Conservation (phyloP, 1,140 invertebrate genomes). For the Diprion similis region DNA sequence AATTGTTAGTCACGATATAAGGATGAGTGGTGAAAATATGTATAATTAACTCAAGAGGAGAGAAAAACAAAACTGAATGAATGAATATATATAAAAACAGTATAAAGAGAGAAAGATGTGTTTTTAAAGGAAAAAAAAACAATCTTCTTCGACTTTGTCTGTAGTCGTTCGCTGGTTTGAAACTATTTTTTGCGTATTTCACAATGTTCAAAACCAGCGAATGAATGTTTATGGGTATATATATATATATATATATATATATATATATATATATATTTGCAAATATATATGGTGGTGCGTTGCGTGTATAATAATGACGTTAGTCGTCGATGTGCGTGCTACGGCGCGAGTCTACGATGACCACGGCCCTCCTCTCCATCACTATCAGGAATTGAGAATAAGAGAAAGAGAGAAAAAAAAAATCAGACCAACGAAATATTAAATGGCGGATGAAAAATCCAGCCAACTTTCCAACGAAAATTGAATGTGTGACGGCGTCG, state of each 20-base stretch:
- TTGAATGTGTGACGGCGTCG: neutral
- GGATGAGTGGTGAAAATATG: constrained; percentile 1
- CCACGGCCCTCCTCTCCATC: constrained; percentile 22
- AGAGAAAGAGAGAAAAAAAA: constrained; percentile 18
- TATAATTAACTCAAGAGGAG: neutral
- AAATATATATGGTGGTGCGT: neutral
- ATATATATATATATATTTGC: too few species aligned
- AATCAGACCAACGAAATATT: constrained; percentile 16
- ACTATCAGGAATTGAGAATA: neutral
- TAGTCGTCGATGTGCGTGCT: constrained; percentile 46
- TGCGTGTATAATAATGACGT: constrained; percentile 1
- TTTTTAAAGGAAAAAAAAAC: neutral
- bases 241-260: neutral
- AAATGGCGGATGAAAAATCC: too few species aligned
- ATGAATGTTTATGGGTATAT: neutral
- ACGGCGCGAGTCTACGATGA: constrained; percentile 59
- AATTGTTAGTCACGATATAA: neutral
- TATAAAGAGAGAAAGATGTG: constrained; percentile 3
- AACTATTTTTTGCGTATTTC: neutral
- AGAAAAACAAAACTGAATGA: neutral
- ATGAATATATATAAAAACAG: neutral
- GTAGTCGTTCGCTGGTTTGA: neutral
- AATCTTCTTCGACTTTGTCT: neutral
- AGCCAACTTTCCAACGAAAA: too few species aligned
- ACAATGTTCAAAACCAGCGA: neutral